Evolutionary conservation across 1,140 invertebrate species (phyloP), one percentile per base, ranked within the genome.

Genomic region (Phymastichus coffea): DNA sequence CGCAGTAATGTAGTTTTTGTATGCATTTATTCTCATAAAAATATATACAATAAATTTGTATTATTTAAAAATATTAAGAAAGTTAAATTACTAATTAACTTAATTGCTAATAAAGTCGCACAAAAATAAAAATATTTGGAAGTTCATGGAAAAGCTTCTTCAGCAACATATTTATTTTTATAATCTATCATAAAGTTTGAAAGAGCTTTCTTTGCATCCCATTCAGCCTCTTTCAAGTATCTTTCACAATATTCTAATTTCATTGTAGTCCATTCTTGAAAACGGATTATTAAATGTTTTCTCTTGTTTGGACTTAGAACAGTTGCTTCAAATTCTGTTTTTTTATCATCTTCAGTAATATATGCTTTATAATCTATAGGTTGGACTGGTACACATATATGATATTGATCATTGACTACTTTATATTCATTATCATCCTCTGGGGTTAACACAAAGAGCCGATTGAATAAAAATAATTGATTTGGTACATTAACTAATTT

Each of bases 351-450:
- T 65, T n/a, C 58, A 65, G 51, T 20, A 19, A 61, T 41, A 15
- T 66, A 48, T 28, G 57, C 48, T 23, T 57, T 40, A 37, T 44
- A 28, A 53, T 61, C 46, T 53, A 46, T 28, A n/a, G 40, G 17
- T 12, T 52, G 40, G 22, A 30, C 20, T 15, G 60, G 64, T 33
- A 53, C 44, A 62, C 63, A 69, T 15, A 73, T 35, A 41, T 71
- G 63, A 23, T 72, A 70, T 17, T 77, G 73, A 63, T 80, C 78
- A 54, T 80, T 80, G 4, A 75, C 4, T 35, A 80, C 76, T 47
- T 71, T 73, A 26, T 69, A 80, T 10, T 80, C 77, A 30, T 77
- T 64, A 0, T 78, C 70, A 2, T 66, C 64, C 1, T 64, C 19
- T 19, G 56, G 60, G 6, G 57, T 8, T 10, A 80, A 35, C 2